Evolutionary conservation across 2,113 vertebrate genomes (phyloP).

Genomic region (Poecile atricapillus): DNA sequence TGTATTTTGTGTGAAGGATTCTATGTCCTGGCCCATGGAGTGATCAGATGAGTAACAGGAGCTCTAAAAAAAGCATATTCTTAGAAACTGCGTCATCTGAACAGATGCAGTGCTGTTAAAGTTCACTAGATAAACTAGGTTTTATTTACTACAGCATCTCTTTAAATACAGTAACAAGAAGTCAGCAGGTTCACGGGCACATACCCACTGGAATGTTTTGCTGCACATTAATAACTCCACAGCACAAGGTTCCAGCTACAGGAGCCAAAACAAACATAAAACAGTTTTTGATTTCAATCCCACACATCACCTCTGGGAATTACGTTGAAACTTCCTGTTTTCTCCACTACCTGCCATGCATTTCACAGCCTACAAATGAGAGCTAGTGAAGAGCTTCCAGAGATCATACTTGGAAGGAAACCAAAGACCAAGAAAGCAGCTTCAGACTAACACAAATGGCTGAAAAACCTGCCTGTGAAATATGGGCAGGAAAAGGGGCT

Average conservation of each 20-base stretch:
- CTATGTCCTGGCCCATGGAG: not conserved
- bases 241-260: not conserved
- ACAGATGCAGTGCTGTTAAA: constrained; percentile 37
- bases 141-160: constrained; percentile 44
- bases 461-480: not conserved
- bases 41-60: constrained; percentile 3
- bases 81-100: constrained; percentile 38
- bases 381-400: not conserved
- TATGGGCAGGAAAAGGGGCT: not conserved
- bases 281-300: not conserved
- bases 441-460: not conserved
- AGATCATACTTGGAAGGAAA: not conserved
- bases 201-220: constrained; percentile 36
- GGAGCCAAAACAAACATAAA: constrained; percentile 29
- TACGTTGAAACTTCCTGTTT: constrained; percentile 15
- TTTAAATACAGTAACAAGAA: constrained; percentile 54
- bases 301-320: constrained; percentile 13
- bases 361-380: not conserved
- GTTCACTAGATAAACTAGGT: constrained; percentile 3
- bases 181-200: constrained; percentile 43
- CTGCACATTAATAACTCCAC: constrained; percentile 28
- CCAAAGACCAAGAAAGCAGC: not conserved
- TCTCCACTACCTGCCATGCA: not conserved
- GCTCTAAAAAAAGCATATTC: constrained; percentile 9
- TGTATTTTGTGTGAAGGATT: not conserved